phyloP scores from a whole-genome alignment of 2,113 vertebrate genomes.

The Garra rufa region DNA sequence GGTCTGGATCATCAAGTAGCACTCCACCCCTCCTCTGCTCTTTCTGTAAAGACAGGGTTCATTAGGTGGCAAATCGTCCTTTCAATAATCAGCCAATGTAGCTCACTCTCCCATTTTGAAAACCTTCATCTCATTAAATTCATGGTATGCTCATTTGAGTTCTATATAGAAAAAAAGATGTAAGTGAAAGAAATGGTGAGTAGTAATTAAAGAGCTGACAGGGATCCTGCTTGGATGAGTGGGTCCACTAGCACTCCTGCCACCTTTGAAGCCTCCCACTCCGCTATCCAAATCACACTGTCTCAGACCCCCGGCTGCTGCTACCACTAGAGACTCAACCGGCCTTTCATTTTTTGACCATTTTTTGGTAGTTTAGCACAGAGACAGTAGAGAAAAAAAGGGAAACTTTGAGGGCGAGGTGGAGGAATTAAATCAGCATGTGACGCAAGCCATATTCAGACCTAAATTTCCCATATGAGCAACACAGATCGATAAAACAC shows the following conservation, averaged over 20 bases:
- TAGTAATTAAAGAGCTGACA: slow-evolving; percentile 55
- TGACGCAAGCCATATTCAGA: neutral
- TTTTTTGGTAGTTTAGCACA: neutral
- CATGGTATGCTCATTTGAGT: slow-evolving; percentile 54
- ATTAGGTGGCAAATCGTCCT: slow-evolving; percentile 60
- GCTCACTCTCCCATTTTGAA: slow-evolving; percentile 42
- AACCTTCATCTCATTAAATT: slow-evolving; percentile 54
- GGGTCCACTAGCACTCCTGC: slow-evolving; percentile 30
- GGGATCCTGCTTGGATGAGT: slow-evolving; percentile 48
- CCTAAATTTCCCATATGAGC: neutral
- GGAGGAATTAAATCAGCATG: neutral
- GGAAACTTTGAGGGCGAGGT: neutral
- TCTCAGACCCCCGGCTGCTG: neutral
- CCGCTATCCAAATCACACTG: neutral
- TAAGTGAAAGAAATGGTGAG: slow-evolving; percentile 54
- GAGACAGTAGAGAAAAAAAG: neutral
- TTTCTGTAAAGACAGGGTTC: slow-evolving; percentile 50
- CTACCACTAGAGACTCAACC: neutral
- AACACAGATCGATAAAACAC: neutral
- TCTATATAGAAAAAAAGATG: slow-evolving; percentile 41
- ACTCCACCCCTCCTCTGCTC: slow-evolving; percentile 12
- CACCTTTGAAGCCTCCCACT: slow-evolving; percentile 24
- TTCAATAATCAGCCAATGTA: slow-evolving; percentile 53
- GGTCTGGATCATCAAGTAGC: slow-evolving; percentile 24
- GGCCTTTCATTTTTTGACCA: neutral